These are phyloP conservation scores for Athalia cordata DNA, from an alignment of 2,888 invertebrate species.

Conservation along the genomic window DNA sequence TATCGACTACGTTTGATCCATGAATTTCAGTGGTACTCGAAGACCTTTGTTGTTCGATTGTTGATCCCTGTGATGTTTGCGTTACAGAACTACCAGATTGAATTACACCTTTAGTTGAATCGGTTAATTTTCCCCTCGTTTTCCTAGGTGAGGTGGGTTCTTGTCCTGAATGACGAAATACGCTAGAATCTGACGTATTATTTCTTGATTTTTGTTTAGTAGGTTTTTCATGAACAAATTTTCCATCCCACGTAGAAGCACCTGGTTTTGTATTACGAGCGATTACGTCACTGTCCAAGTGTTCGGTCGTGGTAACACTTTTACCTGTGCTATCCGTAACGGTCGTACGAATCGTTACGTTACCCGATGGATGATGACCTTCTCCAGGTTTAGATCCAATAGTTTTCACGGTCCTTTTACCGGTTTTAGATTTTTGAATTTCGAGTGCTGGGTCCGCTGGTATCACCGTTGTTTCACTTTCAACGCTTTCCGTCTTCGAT, in stretches of 20 bases:
- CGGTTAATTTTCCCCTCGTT: constrained; percentile 8
- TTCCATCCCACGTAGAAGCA: constrained; percentile 75
- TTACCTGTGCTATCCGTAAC: constrained; percentile 35
- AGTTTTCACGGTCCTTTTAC: constrained; percentile 18
- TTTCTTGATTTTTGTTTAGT: constrained; percentile 34
- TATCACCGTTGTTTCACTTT: constrained; percentile 57
- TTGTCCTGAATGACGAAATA: constrained; percentile 40
- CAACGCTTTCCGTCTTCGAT: constrained; percentile 58
- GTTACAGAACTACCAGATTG: constrained; percentile 9
- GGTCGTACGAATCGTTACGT: constrained; percentile 26
- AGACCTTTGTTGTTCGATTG: constrained; percentile 21
- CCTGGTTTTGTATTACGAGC: constrained; percentile 66
- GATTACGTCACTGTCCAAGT: constrained; percentile 10
- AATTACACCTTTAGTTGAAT: not conserved
- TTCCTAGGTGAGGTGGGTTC: constrained; percentile 14
- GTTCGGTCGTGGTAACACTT: constrained; percentile 36
- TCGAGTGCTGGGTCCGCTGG: constrained; percentile 44
- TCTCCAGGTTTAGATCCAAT: not conserved
- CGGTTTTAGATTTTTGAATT: not conserved
- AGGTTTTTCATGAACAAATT: constrained; percentile 72
- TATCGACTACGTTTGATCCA: constrained; percentile 53
- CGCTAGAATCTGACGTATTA: constrained; percentile 25
- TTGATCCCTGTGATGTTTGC: constrained; percentile 9
- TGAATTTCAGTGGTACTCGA: constrained; percentile 40
- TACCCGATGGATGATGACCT: constrained; percentile 27